These are phyloP conservation scores for Clarias macrocephalus DNA, from an alignment of 2,113 vertebrate genomes.

Conservation along the genomic window DNA sequence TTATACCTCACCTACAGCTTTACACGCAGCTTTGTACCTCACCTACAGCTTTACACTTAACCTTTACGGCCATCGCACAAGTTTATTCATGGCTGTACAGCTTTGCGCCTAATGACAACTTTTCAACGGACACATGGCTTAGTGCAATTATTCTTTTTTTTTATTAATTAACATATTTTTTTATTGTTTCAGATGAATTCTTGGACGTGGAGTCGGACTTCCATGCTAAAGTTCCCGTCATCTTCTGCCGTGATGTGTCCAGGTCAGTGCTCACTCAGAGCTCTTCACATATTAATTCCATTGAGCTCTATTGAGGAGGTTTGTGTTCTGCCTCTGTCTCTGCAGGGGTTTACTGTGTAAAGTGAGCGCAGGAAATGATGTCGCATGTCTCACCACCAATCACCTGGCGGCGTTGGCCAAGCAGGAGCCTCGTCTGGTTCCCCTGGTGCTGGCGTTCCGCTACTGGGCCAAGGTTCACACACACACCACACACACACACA, in stretches of 20 bases:
- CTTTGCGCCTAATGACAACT: background rate
- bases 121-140: background rate
- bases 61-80: too few species aligned
- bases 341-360: conserved; percentile 88
- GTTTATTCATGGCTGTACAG: background rate
- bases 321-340: background rate
- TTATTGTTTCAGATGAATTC: conserved; percentile 76
- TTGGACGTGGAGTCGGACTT: conserved; percentile 96
- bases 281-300: background rate
- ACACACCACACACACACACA: background rate
- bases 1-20: too few species aligned
- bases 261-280: conserved; percentile 73
- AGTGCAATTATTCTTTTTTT: background rate
- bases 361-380: conserved; percentile 95
- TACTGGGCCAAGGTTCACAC: conserved; percentile 91
- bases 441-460: conserved; percentile 93
- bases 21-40: too few species aligned
- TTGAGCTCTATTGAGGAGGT: background rate
- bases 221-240: conserved; percentile 97
- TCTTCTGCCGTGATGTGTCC: conserved; percentile 88
- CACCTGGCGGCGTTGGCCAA: conserved; percentile 88
- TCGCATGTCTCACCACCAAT: conserved; percentile 95
- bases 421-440: conserved; percentile 88
- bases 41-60: background rate
- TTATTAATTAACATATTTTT: background rate